A percentile compares a stretch with the other conserved stretches of the same genome.
Conservation (phyloP, 2,797 vertebrate genomes). For the Hybognathus amarus region DNA sequence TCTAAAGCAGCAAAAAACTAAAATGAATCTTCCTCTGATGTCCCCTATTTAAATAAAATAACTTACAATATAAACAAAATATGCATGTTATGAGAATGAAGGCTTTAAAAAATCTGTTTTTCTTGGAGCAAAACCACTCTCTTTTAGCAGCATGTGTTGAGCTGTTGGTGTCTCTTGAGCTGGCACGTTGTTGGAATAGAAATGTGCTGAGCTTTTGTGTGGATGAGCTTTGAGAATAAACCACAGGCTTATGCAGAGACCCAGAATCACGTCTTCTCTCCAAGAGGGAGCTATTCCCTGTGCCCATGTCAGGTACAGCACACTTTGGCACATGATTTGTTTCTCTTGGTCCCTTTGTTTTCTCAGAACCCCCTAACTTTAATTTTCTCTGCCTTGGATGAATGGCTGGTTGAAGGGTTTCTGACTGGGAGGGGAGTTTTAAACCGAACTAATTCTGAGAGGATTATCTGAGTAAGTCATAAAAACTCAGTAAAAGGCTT, state of each 20-base stretch:
- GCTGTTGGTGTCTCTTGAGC: slow-evolving; percentile 64
- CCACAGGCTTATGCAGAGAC: slow-evolving; percentile 13
- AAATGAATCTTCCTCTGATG: not conserved
- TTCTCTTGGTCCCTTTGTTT: not conserved
- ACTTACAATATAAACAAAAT: not conserved
- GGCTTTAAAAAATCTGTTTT: not conserved
- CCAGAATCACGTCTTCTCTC: not conserved
- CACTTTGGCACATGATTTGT: not conserved
- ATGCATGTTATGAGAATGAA: not conserved
- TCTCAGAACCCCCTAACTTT: not conserved
- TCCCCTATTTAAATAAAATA: not conserved
- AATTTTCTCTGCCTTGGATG: not conserved
- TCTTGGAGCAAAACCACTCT: slow-evolving; percentile 51
- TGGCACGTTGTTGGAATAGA: slow-evolving; percentile 74
- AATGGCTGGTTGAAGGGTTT: slow-evolving; percentile 11
- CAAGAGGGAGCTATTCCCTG: too few relatives aligned
- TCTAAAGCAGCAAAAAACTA: not conserved
- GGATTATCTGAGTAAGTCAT: slow-evolving; percentile 48
- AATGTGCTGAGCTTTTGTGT: slow-evolving; percentile 75
- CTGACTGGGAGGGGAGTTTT: slow-evolving; percentile 41
- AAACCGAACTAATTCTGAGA: slow-evolving; percentile 43
- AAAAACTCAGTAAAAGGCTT: slow-evolving; percentile 20
- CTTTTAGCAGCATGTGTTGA: slow-evolving; percentile 39
- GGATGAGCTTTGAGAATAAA: slow-evolving; percentile 39
- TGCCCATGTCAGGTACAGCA: slow-evolving; percentile 13